Base-by-base conservation (phyloP, 2,797 vertebrate genomes). In the Psittacula derbiana region DNA sequence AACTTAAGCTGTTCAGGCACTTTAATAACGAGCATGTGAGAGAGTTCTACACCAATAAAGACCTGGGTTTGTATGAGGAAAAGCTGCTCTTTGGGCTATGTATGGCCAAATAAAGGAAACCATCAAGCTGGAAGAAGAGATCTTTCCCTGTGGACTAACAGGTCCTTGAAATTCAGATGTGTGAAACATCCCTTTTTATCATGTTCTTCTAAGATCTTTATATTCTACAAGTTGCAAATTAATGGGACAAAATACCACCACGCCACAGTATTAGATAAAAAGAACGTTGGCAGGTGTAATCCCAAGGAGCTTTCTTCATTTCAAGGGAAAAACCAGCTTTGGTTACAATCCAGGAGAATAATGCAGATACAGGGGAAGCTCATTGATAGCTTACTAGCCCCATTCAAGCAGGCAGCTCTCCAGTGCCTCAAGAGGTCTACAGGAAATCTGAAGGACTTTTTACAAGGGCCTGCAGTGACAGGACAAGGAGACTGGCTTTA, bases 151-250 rank as follows among this genome's bases (percentile, higher is more conserved):
- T 28, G 36, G 60, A 43, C 66, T 86, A 82, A 86, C 4, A 43
- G 23, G 33, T 47, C 43, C 61, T 23, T 52, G 28, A 31, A 90
- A 90, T 65, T 87, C 47, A 73, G 47, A 61, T 46, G 52, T 23
- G 23, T 46, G 70, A 90, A 50, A 13, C 33, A 70, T 10, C 15
- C 21, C 4, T 4, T 75, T 49, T 71, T 87, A 80, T 18, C 6
- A 61, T 86, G 10, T 80, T 84, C 41, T 92, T 96, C 85, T 83
- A 88, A 92, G 80, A 85, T 86, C n/a, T 71, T 97, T 86, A 82
- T 89, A 46, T 16, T 94, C 33, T 91, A 40, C 86, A 92, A 86
- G 73, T 49, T 80, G 53, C 50, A 95, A 94, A 87, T 50, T 79
- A 67, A 93, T 53, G 19, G 57, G 40, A 76, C 3, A 25, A 44